Base-by-base conservation (phyloP, 35 echinoderm and acorn worm species). In the Apostichopus californicus region DNA sequence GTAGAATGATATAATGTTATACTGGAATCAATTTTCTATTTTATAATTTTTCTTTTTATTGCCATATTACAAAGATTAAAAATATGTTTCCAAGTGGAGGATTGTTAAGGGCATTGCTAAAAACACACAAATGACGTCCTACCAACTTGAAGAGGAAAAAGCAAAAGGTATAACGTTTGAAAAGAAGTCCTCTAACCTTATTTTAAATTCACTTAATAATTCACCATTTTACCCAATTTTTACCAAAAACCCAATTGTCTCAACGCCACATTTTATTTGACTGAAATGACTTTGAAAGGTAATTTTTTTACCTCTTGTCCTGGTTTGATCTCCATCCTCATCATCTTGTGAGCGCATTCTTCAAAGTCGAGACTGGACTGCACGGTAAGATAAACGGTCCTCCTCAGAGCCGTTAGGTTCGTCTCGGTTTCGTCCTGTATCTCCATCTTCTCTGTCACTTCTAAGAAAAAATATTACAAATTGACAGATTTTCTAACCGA, bases 311-410 rank as follows among this genome's bases (percentile, higher is more conserved):
- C 97, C 97, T 99, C 97, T 65, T 99, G 97, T 7, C 97, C 97
- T 57, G 97, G 97, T 95, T 99, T 99, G 12, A 99, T 93, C 57
- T 99, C 97, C 97, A 99, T 96, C 79, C 86, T 99, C 28, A 99
- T 92, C 91, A 99, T 94, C 73, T 99, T 99, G 55, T 99, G 97
- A 68, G 97, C 95, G 90, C 97, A 99, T 68, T 99, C 97, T 73
- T 99, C 97, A 96, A 99, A 99, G 83, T 96, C 97, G 9, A 96
- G 83, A 92, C 97, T 99, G 12, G 97, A 99, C 87, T 99, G 97
- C 13, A 99, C 94, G 5, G 97, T 99, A 5, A 99, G 89, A 92
- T 99, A 99, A 23, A 99, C 95, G 13, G 95, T 99, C 54, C 97
- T 92, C 71, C 97, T 83, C 55, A 99, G 73, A 2, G 97, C 95